A percentile compares a stretch with the other conserved stretches of the same genome.
These are phyloP conservation scores for Zaprionus camerounensis DNA, from an alignment of 1,140 invertebrate genomes.

Conservation along the genomic window DNA sequence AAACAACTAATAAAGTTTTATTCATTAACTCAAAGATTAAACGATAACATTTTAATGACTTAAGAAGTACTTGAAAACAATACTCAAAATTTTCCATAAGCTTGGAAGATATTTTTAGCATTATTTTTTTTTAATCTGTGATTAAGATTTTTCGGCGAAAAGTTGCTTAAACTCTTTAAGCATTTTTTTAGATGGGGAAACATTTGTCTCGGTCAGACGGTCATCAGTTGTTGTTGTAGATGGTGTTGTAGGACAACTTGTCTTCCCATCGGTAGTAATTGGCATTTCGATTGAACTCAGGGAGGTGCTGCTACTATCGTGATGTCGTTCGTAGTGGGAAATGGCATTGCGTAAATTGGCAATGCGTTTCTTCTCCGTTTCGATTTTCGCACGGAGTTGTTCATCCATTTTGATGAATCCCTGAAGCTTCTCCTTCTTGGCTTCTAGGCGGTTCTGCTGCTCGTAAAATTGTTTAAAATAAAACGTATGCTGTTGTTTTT, in stretches of 20 bases:
- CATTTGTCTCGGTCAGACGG: background rate
- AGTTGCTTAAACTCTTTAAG: background rate
- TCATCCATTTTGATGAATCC: constrained; percentile 47
- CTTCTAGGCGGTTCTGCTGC: background rate
- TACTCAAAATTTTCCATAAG: constrained; percentile 52
- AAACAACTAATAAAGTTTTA: background rate
- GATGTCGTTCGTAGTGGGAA: constrained; percentile 23
- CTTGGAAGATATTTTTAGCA: background rate
- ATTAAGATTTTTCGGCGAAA: background rate
- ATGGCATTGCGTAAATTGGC: constrained; percentile 31
- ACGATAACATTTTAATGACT: constrained; percentile 4
- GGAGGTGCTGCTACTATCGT: background rate
- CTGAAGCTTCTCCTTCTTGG: constrained; percentile 23
- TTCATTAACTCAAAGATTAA: background rate
- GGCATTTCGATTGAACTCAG: background rate
- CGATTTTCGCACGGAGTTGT: constrained; percentile 33
- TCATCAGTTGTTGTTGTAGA: constrained; percentile 8
- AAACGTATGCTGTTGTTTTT: constrained; percentile 31
- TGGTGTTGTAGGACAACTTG: constrained; percentile 19
- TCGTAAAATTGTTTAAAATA: constrained; percentile 33
- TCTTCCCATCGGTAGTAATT: background rate
- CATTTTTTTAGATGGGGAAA: background rate
- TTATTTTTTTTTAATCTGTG: background rate
- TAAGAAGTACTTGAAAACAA: background rate
- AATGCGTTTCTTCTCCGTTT: constrained; percentile 33